phyloP scores from a whole-genome alignment of 1,140 invertebrate genomes.

The Hormaphis cornu region DNA sequence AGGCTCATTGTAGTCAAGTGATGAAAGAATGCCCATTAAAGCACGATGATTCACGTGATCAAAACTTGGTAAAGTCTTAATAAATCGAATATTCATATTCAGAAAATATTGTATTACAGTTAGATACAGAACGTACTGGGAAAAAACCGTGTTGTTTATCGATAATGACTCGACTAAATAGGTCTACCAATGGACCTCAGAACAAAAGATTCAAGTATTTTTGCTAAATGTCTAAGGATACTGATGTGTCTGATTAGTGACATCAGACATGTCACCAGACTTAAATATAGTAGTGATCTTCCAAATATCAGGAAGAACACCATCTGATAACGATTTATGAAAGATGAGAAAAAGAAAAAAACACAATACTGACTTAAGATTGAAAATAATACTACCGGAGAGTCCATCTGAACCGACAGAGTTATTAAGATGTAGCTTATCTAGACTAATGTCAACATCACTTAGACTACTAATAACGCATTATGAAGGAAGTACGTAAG shows the following conservation, averaged over 20 bases:
- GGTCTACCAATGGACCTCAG: not conserved
- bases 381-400: not conserved
- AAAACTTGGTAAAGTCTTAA: too few species aligned
- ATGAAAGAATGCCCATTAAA: too few species aligned
- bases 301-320: conserved; percentile 34
- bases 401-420: not conserved
- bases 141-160: not conserved
- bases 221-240: conserved; percentile 36
- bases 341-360: not conserved
- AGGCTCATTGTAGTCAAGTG: too few species aligned
- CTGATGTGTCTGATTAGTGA: conserved; percentile 39
- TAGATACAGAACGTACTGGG: not conserved
- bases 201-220: conserved; percentile 39
- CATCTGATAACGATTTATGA: not conserved
- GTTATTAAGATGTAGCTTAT: not conserved
- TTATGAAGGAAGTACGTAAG: not conserved
- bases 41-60: too few species aligned
- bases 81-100: too few species aligned
- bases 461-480: not conserved
- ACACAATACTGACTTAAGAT: not conserved
- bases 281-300: conserved; percentile 39
- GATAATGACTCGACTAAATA: not conserved
- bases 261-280: conserved; percentile 33
- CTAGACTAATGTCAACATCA: not conserved
- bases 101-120: too few species aligned